Conservation (phyloP, 2,113 vertebrate genomes). For the Tricholaema leucomelas region DNA sequence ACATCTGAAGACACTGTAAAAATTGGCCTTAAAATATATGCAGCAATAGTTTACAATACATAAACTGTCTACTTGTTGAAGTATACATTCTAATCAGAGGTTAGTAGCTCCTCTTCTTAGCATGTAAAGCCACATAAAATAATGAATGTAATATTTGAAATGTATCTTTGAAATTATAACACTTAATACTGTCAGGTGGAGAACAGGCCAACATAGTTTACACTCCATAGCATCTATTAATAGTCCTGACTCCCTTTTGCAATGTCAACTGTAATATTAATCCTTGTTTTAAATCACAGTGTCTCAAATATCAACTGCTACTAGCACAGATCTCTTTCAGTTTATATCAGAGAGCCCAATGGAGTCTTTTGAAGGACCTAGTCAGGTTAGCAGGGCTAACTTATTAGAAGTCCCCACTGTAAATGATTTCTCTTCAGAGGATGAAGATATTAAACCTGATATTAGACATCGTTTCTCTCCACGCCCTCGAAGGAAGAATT, state of each 20-base stretch:
- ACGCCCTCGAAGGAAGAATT: conserved; percentile 72
- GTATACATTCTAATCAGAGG: not conserved
- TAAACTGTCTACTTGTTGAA: not conserved
- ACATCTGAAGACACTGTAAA: not conserved
- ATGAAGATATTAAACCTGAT: conserved; percentile 71
- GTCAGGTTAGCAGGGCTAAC: conserved; percentile 63
- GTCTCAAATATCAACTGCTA: conserved; percentile 84
- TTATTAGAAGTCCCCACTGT: conserved; percentile 79
- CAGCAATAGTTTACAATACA: not conserved
- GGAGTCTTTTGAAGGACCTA: conserved; percentile 83
- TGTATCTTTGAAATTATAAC: not conserved
- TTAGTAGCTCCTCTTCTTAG: not conserved
- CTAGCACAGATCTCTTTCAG: conserved; percentile 79
- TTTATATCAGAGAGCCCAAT: conserved; percentile 83
- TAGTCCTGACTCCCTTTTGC: conserved; percentile 85
- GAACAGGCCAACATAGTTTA: conserved; percentile 81
- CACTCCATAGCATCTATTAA: conserved; percentile 86
- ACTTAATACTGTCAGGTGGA: conserved; percentile 66
- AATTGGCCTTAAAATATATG: not conserved
- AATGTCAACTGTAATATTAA: conserved; percentile 92
- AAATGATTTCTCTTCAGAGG: conserved; percentile 70
- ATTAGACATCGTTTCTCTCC: conserved; percentile 75
- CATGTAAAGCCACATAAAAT: not conserved
- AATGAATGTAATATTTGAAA: conserved; percentile 44
- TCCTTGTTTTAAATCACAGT: conserved; percentile 85